phyloP scores from a whole-genome alignment of 30 jellyfish, hydroid and myxozoan species.

The Turritopsis rubra region DNA sequence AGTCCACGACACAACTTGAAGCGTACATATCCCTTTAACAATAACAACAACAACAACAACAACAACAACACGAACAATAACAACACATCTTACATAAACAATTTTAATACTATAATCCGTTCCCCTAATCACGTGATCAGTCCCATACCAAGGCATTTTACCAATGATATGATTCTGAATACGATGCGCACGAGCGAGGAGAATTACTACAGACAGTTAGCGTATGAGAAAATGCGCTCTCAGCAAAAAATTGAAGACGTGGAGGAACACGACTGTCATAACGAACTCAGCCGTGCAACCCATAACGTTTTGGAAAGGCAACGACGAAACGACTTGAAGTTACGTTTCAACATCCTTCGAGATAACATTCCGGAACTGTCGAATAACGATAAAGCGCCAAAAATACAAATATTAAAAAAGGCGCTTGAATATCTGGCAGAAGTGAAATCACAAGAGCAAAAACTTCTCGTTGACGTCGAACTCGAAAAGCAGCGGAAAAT shows the following conservation, averaged over 20 bases:
- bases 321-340: constrained; percentile 87
- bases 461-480: constrained; percentile 73
- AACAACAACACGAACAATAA: background rate
- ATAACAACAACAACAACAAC: background rate
- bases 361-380: constrained; percentile 78
- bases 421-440: constrained; percentile 64
- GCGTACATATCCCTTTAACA: constrained; percentile 1
- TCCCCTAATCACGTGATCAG: background rate
- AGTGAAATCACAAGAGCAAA: constrained; percentile 80
- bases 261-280: constrained; percentile 14
- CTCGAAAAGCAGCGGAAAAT: constrained; percentile 78
- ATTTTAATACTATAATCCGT: background rate
- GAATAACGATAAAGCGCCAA: constrained; percentile 77
- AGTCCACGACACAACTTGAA: constrained; percentile 7
- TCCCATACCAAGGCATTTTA: background rate
- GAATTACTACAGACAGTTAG: constrained; percentile 19
- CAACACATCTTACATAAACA: background rate
- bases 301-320: constrained; percentile 91
- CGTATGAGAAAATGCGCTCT: constrained; percentile 28
- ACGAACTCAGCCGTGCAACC: constrained; percentile 66
- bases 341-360: constrained; percentile 63
- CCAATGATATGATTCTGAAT: background rate
- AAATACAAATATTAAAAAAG: constrained; percentile 67
- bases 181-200: constrained; percentile 9
- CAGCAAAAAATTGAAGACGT: constrained; percentile 1